phyloP scores from a whole-genome alignment of 53 echinoderm and acorn worm genomes.

The Actinopyga echinites region DNA sequence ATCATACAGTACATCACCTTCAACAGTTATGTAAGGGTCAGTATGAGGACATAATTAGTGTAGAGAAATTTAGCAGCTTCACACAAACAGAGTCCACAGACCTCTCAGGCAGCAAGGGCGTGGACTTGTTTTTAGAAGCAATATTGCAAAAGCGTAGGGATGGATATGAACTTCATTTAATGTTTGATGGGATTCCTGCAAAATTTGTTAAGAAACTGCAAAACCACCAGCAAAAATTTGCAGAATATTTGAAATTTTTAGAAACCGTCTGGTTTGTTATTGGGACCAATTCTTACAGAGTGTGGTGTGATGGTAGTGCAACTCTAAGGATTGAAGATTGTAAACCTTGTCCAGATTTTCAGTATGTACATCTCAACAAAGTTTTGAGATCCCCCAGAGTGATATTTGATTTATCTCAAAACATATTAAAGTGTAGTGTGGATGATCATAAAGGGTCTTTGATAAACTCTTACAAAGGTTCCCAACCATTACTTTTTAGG shows the following conservation, averaged over 20 bases:
- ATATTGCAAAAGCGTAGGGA: no score
- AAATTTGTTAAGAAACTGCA: background rate
- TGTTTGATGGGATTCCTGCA: background rate
- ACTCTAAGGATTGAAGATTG: background rate
- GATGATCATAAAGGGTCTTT: background rate
- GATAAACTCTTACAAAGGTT: background rate
- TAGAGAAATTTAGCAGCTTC: no score
- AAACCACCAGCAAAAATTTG: no score
- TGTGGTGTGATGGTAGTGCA: no score
- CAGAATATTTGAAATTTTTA: no score
- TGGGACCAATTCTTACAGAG: conserved; percentile 11
- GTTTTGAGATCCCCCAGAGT: background rate
- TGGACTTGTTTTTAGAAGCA: no score
- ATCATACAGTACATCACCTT: background rate
- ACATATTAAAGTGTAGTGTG: background rate
- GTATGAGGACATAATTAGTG: no score
- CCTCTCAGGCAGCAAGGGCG: no score
- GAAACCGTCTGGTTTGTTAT: background rate
- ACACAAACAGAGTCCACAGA: no score
- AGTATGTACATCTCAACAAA: background rate
- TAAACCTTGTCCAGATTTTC: no score
- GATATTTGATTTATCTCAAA: background rate
- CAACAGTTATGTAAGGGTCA: background rate
- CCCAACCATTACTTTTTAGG: background rate
- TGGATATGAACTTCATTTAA: background rate